Evolutionary conservation across 2,113 vertebrate genomes (phyloP), one percentile per base, ranked within the genome.

Genomic region (Ctenodactylus gundi): DNA sequence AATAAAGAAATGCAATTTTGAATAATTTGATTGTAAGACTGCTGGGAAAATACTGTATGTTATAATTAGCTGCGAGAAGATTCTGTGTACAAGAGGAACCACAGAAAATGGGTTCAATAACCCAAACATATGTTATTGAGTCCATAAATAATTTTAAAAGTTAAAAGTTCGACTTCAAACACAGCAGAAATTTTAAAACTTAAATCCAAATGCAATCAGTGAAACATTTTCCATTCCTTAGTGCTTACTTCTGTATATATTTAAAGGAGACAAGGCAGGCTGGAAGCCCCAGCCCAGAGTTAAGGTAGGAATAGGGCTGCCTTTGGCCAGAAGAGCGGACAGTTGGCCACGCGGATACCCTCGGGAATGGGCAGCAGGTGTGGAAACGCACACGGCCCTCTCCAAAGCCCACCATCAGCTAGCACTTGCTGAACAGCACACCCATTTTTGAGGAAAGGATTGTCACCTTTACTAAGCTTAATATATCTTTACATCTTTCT

Each of bases 1-100:
- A 98, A 98, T 99, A 99, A 99, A 98, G 98, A 98, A 99, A 98
- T 98, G 98, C 98, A 99, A 98, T 99, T 98, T 98, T 98, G 98
- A 98, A 98, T 99, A 98, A 99, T 99, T 98, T 98, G 98, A 98
- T 98, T 99, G 98, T 98, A 97, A 98, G 98, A 98, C 98, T 98
- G 98, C 98, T 98, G 98, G 98, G 98, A 98, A 98, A 98, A 98
- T 98, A 97, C 95, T 97, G 97, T 98, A 98, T 97, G 97, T 98
- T 98, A 97, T 98, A 98, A 99, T 99, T 98, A 98, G 98, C 98
- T 95, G 96, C 96, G 97, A 97, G 98, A 98, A 96, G 93, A 97
- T 98, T 98, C 97, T 98, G 97, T 97, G 98, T 98, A 97, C 86
- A 94, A 96, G 96, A 97, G 94, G 96, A 98, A 98, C 97, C 95